Percentiles rank a stretch among this genome's conserved stretches.
Evolutionary conservation across 2,888 invertebrate species (phyloP).

Genomic region (Lepidochrysops patricia): DNA sequence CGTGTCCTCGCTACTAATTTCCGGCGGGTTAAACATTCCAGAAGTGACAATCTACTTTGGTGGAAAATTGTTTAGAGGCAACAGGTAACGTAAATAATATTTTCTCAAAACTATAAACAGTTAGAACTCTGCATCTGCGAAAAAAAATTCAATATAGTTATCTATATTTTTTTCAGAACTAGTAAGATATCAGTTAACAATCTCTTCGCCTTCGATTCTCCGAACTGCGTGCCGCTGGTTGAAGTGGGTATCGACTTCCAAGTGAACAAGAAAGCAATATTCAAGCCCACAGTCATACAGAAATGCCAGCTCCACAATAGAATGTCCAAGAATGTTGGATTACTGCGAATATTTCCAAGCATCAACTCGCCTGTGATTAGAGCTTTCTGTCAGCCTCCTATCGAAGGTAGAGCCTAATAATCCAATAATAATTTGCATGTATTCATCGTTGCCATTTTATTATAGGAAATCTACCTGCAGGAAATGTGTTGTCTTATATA

Average conservation of each 20-base stretch:
- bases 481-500: too few species aligned
- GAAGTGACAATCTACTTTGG: constrained; percentile 96
- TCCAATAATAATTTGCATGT: too few species aligned
- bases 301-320: constrained; percentile 82
- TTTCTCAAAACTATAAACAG: not conserved
- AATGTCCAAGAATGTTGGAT: constrained; percentile 88
- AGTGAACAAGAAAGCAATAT: constrained; percentile 66
- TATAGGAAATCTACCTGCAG: too few species aligned
- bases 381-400: constrained; percentile 84
- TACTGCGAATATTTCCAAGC: constrained; percentile 92
- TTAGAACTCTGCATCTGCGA: not conserved
- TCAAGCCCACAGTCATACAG: constrained; percentile 55
- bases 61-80: constrained; percentile 90
- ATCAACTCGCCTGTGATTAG: constrained; percentile 85
- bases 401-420: constrained; percentile 54
- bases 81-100: constrained; percentile 55
- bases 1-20: constrained; percentile 89
- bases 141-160: not conserved
- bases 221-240: constrained; percentile 89
- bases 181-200: constrained; percentile 82
- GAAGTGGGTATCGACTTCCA: constrained; percentile 87
- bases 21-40: constrained; percentile 90
- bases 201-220: constrained; percentile 88
- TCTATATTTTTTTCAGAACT: constrained; percentile 61
- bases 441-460: too few species aligned